Evolutionary conservation across 2,797 vertebrate species (phyloP).

Genomic region (Hybognathus amarus): DNA sequence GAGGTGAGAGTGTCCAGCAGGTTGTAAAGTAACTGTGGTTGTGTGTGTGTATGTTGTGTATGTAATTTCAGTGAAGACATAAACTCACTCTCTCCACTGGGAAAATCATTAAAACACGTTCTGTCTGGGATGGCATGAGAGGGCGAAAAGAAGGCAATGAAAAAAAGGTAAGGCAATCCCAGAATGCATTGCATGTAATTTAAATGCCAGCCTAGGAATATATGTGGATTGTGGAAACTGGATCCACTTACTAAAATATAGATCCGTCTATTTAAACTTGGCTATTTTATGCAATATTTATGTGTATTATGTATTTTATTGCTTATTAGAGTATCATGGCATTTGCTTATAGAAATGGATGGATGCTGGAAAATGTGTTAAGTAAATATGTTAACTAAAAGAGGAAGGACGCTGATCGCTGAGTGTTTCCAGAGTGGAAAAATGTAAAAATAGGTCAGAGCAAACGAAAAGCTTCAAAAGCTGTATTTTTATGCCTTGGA

Average conservation of each 20-base stretch:
- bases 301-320: background rate
- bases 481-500: background rate
- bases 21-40: background rate
- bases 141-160: conserved; percentile 1
- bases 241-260: background rate
- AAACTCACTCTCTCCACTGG: conserved; percentile 52
- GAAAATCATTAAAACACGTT: conserved; percentile 44
- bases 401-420: background rate
- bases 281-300: background rate
- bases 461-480: background rate
- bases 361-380: conserved; percentile 1
- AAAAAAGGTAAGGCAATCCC: background rate
- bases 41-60: background rate
- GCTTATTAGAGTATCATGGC: background rate
- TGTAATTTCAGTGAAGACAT: conserved; percentile 46
- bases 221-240: background rate
- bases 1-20: conserved; percentile 1
- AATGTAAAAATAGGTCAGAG: background rate
- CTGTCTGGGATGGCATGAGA: conserved; percentile 7
- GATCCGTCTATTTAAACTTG: background rate
- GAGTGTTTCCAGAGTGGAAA: conserved; percentile 24
- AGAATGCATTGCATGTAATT: background rate
- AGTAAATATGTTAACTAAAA: background rate
- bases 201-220: background rate
- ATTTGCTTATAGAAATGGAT: background rate